phyloP scores from a whole-genome alignment of 2,113 vertebrate genomes.

The Gadus macrocephalus region DNA sequence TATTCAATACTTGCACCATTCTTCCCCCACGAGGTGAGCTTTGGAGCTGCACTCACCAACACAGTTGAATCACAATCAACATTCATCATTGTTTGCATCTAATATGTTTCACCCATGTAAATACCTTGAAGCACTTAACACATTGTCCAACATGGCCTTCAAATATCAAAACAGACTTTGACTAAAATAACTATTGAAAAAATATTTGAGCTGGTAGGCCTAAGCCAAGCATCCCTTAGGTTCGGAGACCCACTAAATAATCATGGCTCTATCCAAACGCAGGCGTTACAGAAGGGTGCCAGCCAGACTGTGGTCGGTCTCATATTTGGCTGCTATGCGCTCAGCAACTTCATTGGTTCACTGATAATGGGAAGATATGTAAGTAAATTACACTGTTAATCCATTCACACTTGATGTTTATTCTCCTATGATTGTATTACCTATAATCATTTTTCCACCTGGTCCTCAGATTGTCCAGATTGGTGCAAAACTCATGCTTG shows the following conservation, averaged over 20 bases:
- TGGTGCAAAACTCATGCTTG: slow-evolving; percentile 93
- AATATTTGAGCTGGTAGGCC: no score
- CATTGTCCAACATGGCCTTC: no score
- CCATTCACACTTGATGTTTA: not conserved
- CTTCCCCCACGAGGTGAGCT: slow-evolving; percentile 88
- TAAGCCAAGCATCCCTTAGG: no score
- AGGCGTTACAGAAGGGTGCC: slow-evolving; percentile 88
- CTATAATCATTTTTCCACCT: not conserved
- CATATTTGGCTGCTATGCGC: slow-evolving; percentile 92
- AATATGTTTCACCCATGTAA: no score
- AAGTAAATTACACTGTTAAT: slow-evolving; percentile 59
- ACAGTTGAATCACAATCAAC: no score
- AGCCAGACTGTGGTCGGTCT: slow-evolving; percentile 82
- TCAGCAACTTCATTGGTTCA: slow-evolving; percentile 78
- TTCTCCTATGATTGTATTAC: not conserved
- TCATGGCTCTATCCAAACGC: not conserved
- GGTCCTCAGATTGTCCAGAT: slow-evolving; percentile 86
- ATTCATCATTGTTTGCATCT: no score
- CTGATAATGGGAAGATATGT: slow-evolving; percentile 89
- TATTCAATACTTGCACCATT: slow-evolving; percentile 93
- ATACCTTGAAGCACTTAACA: no score
- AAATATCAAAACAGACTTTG: no score
- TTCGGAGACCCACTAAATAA: no score
- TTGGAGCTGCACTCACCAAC: no score
- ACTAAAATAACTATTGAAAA: no score